These are phyloP conservation scores for Lonchura striata DNA, from an alignment of 2,113 vertebrate genomes.

Conservation along the genomic window DNA sequence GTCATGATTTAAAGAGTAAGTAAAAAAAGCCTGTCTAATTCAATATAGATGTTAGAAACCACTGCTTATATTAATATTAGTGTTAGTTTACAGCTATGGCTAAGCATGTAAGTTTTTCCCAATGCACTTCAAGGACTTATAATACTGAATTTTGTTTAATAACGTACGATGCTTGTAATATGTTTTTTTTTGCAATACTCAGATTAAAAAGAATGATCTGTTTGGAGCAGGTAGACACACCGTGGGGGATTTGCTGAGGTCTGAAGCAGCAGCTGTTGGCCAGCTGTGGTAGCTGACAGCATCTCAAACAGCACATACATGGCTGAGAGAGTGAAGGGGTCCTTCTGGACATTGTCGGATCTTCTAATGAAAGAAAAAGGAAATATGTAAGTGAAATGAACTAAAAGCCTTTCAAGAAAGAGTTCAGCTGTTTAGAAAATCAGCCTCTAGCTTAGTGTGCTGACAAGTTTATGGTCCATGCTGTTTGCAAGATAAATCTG, in stretches of 20 bases:
- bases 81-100: background rate
- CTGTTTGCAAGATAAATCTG: background rate
- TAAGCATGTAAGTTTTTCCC: background rate
- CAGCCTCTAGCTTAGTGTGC: background rate
- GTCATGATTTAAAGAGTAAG: background rate
- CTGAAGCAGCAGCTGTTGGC: background rate
- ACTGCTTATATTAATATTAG: background rate
- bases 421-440: background rate
- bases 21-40: background rate
- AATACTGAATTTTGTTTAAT: background rate
- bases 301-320: background rate
- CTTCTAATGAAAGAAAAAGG: background rate
- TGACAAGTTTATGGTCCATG: background rate
- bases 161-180: background rate
- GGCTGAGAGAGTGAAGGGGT: background rate
- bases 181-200: background rate
- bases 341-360: accelerated
- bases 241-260: background rate
- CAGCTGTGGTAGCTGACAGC: background rate
- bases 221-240: background rate
- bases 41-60: background rate
- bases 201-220: background rate
- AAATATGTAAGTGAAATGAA: background rate
- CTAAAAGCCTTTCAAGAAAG: background rate
- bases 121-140: background rate